Base-by-base conservation (phyloP, 2,113 vertebrate genomes). In the Dasypus novemcinctus region DNA sequence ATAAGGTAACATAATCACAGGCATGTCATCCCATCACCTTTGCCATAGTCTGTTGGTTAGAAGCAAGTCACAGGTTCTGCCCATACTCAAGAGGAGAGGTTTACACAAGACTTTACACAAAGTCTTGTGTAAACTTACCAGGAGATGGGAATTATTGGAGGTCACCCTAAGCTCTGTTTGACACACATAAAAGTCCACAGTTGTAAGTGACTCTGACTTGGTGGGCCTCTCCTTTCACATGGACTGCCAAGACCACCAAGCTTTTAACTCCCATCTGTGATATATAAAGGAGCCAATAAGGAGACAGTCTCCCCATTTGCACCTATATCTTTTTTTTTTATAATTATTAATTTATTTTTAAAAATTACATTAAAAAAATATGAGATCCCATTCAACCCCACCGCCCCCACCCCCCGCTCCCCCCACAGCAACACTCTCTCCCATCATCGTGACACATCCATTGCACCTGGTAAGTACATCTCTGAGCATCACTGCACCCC, bases 101-200 rank as follows among this genome's bases (percentile, higher is more conserved):
- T 93, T 84, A 59, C 18, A 66, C n/a, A 71, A 79, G 11, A 25
- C 14, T 57, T 83, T 68, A 82, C 43, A n/a, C n/a, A n/a, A n/a
- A n/a, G n/a, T n/a, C n/a, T n/a, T n/a, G n/a, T n/a, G n/a, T n/a
- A n/a, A n/a, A n/a, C n/a, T n/a, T 5, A 82, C 9, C 5, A 74
- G 43, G 43, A 74, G 33, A 9, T 41, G 17, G 33, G 64, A 9
- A 38, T 3, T 69, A 41, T 2, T 43, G 20, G 18, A 54, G 1
- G 1, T 74, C 7, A 31, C 2, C 4, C 1, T 18, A 38, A 11
- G 33, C n/a, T 80, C 59, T 87, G 2, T 43, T 41, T 49, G 21
- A 18, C 25, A 59, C n/a, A 33, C n/a, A 7, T 8, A 13, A 57
- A 95, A 71, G 2, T 68, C 23, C 23, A 57, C 6, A 69, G 13